Conservation (phyloP, 2,888 invertebrate genomes). For the Lobophora halterata region DNA sequence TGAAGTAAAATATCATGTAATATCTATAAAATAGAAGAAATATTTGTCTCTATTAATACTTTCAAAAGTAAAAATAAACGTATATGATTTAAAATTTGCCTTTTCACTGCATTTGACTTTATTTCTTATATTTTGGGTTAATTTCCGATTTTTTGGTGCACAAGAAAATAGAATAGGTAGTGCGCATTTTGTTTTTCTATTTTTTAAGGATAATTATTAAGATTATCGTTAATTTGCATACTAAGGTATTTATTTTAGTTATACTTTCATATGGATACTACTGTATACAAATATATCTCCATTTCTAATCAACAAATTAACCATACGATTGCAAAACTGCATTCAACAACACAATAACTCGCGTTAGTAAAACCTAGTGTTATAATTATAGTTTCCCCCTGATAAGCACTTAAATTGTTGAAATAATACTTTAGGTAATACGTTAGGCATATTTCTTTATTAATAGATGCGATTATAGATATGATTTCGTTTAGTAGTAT, state of each 20-base stretch:
- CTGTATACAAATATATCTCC: slow-evolving; percentile 62
- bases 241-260: slow-evolving; percentile 81
- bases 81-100: slow-evolving; percentile 65
- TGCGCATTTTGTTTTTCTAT: slow-evolving; percentile 63
- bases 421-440: slow-evolving; percentile 52
- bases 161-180: slow-evolving; percentile 44
- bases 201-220: slow-evolving; percentile 62
- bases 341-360: slow-evolving; percentile 14
- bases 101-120: slow-evolving; percentile 70
- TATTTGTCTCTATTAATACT: slow-evolving; percentile 45
- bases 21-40: slow-evolving; percentile 37
- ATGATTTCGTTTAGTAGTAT: slow-evolving; percentile 57
- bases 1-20: slow-evolving; percentile 30
- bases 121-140: slow-evolving; percentile 48
- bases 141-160: slow-evolving; percentile 36
- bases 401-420: slow-evolving; percentile 57
- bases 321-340: slow-evolving; percentile 21
- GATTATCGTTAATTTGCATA: slow-evolving; percentile 71
- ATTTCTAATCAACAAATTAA: slow-evolving; percentile 20
- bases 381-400: slow-evolving; percentile 39
- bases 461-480: slow-evolving; percentile 5
- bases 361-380: slow-evolving; percentile 17
- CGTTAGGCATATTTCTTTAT: slow-evolving; percentile 48
- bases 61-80: slow-evolving; percentile 60
- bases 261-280: slow-evolving; percentile 75